Conservation (phyloP, 53 echinoderm and acorn worm species). For the Pentamera pediparva region DNA sequence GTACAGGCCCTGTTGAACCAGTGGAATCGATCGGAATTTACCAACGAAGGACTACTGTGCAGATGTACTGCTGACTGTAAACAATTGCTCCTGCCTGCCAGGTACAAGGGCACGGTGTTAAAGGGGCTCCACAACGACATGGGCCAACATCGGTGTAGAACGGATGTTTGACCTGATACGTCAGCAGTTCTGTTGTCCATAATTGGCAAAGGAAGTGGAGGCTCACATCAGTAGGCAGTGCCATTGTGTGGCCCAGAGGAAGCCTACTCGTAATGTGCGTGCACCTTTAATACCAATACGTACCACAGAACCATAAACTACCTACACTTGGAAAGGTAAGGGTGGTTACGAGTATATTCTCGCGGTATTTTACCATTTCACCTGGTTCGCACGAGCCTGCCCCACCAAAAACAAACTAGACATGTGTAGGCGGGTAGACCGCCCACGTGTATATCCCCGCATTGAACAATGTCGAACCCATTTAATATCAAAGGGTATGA, state of each 20-base stretch:
- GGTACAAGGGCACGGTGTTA: constrained; percentile 2
- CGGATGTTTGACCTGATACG: not conserved
- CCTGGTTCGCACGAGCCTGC: not conserved
- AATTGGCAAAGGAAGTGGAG: not conserved
- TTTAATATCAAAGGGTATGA: too few relatives aligned
- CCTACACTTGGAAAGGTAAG: not conserved
- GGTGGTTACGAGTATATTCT: constrained; percentile 11
- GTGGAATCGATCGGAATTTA: not conserved
- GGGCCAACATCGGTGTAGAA: not conserved
- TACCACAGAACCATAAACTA: not conserved
- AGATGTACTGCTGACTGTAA: not conserved
- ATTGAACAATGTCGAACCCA: too few relatives aligned
- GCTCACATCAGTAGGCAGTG: not conserved
- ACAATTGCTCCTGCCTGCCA: not conserved
- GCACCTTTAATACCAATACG: not conserved
- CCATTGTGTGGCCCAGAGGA: not conserved
- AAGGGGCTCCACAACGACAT: constrained; percentile 17
- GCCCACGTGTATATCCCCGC: too few relatives aligned
- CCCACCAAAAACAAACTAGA: not conserved
- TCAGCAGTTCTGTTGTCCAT: not conserved
- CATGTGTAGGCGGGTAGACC: too few relatives aligned
- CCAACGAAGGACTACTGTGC: not conserved
- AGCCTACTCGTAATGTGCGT: not conserved
- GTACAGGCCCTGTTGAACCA: constrained; percentile 16
- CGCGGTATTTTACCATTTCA: not conserved